Evolutionary conservation across 2,797 vertebrate genomes (phyloP).

Genomic region (Nyctibius grandis): DNA sequence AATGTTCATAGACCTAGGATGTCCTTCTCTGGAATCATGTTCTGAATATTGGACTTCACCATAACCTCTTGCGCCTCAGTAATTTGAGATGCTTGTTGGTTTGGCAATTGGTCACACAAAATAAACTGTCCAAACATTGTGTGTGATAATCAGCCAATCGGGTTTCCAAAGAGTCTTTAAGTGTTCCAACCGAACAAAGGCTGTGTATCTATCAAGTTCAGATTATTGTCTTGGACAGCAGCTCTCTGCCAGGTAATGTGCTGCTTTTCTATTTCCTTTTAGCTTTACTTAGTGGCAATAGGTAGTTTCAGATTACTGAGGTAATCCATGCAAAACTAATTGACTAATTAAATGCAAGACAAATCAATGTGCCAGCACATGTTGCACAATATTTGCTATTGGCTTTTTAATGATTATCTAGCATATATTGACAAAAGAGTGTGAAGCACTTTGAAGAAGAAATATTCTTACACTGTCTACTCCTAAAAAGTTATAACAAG

Average conservation of each 20-base stretch:
- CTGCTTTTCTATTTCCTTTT: slow-evolving; percentile 28
- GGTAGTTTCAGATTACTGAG: slow-evolving; percentile 6
- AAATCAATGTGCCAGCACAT: not conserved
- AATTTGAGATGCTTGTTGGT: slow-evolving; percentile 23
- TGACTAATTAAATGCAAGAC: slow-evolving; percentile 45
- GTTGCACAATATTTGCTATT: slow-evolving; percentile 5
- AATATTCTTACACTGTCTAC: not conserved
- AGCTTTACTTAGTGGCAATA: not conserved
- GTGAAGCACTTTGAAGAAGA: not conserved
- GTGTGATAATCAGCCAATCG: slow-evolving; percentile 57
- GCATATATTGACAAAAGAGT: not conserved
- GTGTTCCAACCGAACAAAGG: slow-evolving; percentile 48
- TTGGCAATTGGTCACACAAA: slow-evolving; percentile 50
- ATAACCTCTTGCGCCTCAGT: not conserved
- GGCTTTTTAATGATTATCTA: slow-evolving; percentile 34
- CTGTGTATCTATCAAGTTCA: not conserved
- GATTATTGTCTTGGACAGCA: slow-evolving; percentile 47
- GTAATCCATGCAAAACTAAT: slow-evolving; percentile 37
- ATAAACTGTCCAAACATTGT: slow-evolving; percentile 54
- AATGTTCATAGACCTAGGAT: not conserved
- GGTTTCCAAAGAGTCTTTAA: slow-evolving; percentile 62
- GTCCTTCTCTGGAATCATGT: not conserved
- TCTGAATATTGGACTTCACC: not conserved
- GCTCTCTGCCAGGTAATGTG: slow-evolving; percentile 57
- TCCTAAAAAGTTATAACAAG: not conserved